phyloP scores from a whole-genome alignment of 2,113 vertebrate species.

The Notechis scutatus region DNA sequence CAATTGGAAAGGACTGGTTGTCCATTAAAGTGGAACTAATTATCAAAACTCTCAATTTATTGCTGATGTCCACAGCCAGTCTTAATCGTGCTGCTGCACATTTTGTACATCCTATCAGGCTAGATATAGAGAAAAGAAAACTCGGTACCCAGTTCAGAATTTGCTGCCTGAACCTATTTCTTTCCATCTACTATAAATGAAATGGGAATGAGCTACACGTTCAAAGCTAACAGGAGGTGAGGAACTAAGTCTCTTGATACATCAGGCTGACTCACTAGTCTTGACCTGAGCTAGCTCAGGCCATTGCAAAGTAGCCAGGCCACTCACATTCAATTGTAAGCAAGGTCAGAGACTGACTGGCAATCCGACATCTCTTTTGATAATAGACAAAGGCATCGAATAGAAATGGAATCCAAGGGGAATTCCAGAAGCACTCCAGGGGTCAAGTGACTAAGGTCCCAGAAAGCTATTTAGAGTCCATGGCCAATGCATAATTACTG shows the following conservation, averaged over 20 bases:
- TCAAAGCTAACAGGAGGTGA: not conserved
- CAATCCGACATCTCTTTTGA: not conserved
- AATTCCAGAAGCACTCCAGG: not conserved
- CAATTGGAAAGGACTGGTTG: not conserved
- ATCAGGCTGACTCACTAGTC: not conserved
- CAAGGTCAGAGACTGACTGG: not conserved
- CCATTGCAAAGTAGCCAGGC: not conserved
- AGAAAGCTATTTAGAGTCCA: not conserved
- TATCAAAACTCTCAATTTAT: not conserved
- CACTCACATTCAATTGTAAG: not conserved
- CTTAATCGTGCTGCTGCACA: not conserved
- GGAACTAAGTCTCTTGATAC: not conserved
- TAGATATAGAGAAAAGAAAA: not conserved
- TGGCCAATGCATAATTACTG: not conserved
- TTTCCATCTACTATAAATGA: not conserved
- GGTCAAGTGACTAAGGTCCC: not conserved
- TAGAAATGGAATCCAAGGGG: not conserved
- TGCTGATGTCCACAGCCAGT: not conserved
- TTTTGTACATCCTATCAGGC: not conserved
- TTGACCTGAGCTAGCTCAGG: not conserved
- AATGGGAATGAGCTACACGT: not conserved
- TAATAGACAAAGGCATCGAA: not conserved
- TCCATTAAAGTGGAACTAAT: not conserved
- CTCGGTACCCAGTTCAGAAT: not conserved
- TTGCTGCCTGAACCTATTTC: not conserved